Evolutionary conservation across 2,888 invertebrate genomes (phyloP).

Genomic region (Campaea margaritaria): DNA sequence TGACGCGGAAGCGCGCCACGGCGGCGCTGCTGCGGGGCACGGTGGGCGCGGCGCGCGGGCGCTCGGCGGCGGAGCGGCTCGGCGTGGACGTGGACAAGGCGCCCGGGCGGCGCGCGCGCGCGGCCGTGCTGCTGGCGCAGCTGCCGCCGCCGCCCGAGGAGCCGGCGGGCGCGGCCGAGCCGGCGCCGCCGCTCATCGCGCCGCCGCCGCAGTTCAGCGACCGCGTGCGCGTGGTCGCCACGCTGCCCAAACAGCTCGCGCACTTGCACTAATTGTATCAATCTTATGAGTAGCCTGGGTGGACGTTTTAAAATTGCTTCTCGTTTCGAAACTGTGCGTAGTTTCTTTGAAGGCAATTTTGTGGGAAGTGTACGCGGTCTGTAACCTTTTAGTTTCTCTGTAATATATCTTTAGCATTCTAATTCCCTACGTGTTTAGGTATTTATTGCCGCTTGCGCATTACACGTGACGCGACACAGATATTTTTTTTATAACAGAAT

Average conservation of each 20-base stretch:
- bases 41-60: slow-evolving; percentile 52
- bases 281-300: slow-evolving; percentile 25
- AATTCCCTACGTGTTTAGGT: no score
- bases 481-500: not conserved
- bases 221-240: slow-evolving; percentile 93
- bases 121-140: slow-evolving; percentile 91
- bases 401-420: slow-evolving; percentile 1
- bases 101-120: slow-evolving; percentile 83
- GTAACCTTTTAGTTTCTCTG: not conserved
- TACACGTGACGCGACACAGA: not conserved
- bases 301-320: slow-evolving; percentile 15
- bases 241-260: slow-evolving; percentile 90
- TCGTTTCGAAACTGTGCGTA: slow-evolving; percentile 1
- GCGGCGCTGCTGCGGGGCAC: slow-evolving; percentile 83
- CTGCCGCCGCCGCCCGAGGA: slow-evolving; percentile 93
- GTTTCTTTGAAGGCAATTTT: not conserved
- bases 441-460: not conserved
- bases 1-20: slow-evolving; percentile 86
- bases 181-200: slow-evolving; percentile 86
- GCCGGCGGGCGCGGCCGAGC: slow-evolving; percentile 69
- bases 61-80: slow-evolving; percentile 76
- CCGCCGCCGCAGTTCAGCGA: slow-evolving; percentile 97
- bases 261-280: slow-evolving; percentile 66
- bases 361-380: no score
- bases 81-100: slow-evolving; percentile 74